These are phyloP conservation scores for Sylvia atricapilla DNA, from an alignment of 2,113 vertebrate species.

Conservation along the genomic window DNA sequence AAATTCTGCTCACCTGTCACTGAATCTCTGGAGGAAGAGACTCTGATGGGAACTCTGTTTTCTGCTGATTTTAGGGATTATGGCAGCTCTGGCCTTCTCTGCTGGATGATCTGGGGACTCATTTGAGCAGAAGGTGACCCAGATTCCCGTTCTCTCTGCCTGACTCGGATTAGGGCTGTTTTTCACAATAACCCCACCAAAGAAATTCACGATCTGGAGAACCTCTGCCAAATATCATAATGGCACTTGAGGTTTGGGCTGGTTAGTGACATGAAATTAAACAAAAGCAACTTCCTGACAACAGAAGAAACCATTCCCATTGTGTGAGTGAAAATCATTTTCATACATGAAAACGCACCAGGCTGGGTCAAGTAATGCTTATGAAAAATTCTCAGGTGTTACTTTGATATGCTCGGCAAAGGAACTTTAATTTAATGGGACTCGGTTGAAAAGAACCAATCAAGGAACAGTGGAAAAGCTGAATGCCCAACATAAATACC, in stretches of 20 bases:
- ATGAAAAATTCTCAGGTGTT: conserved; percentile 21
- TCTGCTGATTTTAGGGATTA: not conserved
- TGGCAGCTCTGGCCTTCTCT: not conserved
- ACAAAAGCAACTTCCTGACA: conserved; percentile 23
- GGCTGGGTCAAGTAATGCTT: conserved; percentile 46
- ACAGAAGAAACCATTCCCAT: not conserved
- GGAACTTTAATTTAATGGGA: conserved; percentile 34
- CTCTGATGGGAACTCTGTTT: not conserved
- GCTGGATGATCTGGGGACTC: not conserved
- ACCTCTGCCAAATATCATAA: not conserved
- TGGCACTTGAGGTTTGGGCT: not conserved
- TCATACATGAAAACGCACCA: not conserved
- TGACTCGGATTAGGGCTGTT: not conserved
- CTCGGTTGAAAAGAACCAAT: conserved; percentile 40
- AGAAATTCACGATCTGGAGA: not conserved
- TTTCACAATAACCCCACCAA: not conserved
- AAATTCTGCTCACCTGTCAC: not conserved
- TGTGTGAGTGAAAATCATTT: conserved; percentile 8
- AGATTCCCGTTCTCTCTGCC: not conserved
- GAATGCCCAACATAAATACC: conserved; percentile 21
- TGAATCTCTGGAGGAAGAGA: not conserved
- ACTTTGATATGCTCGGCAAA: not conserved
- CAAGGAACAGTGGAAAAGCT: not conserved
- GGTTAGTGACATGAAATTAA: not conserved
- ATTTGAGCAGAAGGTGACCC: not conserved